A percentile compares a stretch with the other conserved stretches of the same genome.
phyloP scores from a whole-genome alignment of 2,113 vertebrate species.

The Eptatretus burgeri region DNA sequence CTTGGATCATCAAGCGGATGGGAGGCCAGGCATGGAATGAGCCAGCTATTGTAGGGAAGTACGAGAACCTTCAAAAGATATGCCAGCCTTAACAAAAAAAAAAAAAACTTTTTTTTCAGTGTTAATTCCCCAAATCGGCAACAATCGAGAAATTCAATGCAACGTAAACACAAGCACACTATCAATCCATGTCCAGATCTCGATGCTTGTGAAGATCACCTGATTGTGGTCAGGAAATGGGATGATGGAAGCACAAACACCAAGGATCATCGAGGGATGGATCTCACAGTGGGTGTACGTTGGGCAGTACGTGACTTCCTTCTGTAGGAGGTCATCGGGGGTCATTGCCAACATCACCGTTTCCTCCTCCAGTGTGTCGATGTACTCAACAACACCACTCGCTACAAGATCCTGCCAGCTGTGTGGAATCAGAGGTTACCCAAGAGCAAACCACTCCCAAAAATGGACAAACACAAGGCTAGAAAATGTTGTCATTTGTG shows the following conservation, averaged over 20 bases:
- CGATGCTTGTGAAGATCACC: conserved; percentile 18
- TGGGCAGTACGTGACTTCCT: conserved; percentile 85
- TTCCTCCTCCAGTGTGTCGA: conserved; percentile 82
- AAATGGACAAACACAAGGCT: background rate
- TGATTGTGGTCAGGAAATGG: conserved; percentile 97
- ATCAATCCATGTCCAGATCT: too few species aligned
- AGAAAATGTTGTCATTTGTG: background rate
- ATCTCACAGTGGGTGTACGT: conserved; percentile 95
- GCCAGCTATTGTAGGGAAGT: background rate
- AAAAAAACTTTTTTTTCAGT: too few species aligned
- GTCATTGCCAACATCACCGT: conserved; percentile 98
- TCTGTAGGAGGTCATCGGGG: conserved; percentile 86
- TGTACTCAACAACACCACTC: conserved; percentile 87
- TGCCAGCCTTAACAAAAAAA: background rate
- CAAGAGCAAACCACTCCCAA: background rate
- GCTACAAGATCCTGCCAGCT: conserved; percentile 97
- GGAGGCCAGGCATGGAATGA: too few species aligned
- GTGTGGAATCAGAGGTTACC: conserved; percentile 8
- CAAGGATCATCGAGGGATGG: conserved; percentile 92
- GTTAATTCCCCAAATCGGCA: background rate
- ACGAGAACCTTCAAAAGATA: background rate
- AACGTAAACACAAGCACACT: too few species aligned
- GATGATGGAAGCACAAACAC: conserved; percentile 89
- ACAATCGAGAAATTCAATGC: background rate
- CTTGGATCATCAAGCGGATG: too few species aligned